phyloP scores from a whole-genome alignment of 2,888 invertebrate genomes.

The Amphipoea oculea region DNA sequence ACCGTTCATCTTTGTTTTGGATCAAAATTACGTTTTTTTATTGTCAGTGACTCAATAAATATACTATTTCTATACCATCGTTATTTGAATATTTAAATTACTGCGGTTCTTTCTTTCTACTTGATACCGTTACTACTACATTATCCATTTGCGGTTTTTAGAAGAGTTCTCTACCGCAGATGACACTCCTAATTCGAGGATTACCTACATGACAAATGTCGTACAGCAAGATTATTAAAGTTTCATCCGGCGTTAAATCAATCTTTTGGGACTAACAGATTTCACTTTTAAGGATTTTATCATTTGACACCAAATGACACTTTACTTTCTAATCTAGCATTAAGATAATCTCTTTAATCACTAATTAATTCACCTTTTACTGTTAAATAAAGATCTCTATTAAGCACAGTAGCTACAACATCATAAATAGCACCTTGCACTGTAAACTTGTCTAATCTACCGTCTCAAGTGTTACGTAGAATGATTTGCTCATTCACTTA shows the following conservation, averaged over 20 bases:
- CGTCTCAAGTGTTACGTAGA: conserved; percentile 41
- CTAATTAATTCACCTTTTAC: conserved; percentile 20
- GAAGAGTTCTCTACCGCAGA: background rate
- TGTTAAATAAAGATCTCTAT: conserved; percentile 29
- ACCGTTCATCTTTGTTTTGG: conserved; percentile 36
- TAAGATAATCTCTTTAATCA: conserved; percentile 32
- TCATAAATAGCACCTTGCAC: conserved; percentile 46
- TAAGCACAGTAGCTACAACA: conserved; percentile 30
- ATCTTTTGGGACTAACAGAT: conserved; percentile 16
- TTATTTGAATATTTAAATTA: conserved; percentile 2
- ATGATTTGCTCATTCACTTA: conserved; percentile 63
- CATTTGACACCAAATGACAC: conserved; percentile 23
- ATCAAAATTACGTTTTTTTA: conserved; percentile 14
- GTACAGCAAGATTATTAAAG: conserved; percentile 14
- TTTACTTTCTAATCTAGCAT: conserved; percentile 45
- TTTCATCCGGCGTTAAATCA: conserved; percentile 8
- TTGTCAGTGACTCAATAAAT: conserved; percentile 1
- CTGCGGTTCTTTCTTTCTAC: background rate
- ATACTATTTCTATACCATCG: background rate
- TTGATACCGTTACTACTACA: background rate
- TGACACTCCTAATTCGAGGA: conserved; percentile 27
- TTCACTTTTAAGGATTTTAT: conserved; percentile 27
- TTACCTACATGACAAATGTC: conserved; percentile 35
- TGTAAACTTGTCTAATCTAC: conserved; percentile 37
- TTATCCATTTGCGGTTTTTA: background rate